A percentile compares a stretch with the other conserved stretches of the same genome.
Conservation (phyloP, 2,888 invertebrate species). For the Troilus luridus region DNA sequence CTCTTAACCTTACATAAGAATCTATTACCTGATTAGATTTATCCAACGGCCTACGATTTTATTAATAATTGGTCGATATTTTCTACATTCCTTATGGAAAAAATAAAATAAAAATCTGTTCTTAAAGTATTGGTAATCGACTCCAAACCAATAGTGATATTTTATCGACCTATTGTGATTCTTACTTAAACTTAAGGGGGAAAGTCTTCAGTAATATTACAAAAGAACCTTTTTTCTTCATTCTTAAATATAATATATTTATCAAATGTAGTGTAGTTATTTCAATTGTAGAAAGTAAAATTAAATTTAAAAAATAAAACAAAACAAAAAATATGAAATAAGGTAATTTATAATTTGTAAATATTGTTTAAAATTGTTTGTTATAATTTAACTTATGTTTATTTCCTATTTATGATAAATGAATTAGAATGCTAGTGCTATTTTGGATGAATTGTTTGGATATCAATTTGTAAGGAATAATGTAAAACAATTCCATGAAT, state of each 20-base stretch:
- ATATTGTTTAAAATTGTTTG: slow-evolving; percentile 54
- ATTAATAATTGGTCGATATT: slow-evolving; percentile 7
- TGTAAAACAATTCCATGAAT: slow-evolving; percentile 33
- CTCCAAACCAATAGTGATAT: slow-evolving; percentile 43
- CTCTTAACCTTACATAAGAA: slow-evolving; percentile 42
- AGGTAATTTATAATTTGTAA: slow-evolving; percentile 55
- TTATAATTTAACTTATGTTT: slow-evolving; percentile 56
- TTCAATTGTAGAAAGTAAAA: slow-evolving; percentile 31
- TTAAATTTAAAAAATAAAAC: background rate
- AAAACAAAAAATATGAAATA: slow-evolving; percentile 19
- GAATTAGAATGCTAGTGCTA: slow-evolving; percentile 52
- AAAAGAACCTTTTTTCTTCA: slow-evolving; percentile 46
- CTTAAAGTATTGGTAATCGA: slow-evolving; percentile 3
- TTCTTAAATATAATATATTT: slow-evolving; percentile 33
- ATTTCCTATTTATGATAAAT: slow-evolving; percentile 50
- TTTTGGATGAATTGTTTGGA: slow-evolving; percentile 48
- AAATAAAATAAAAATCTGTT: slow-evolving; percentile 2
- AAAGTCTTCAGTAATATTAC: slow-evolving; percentile 18
- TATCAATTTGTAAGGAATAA: slow-evolving; percentile 11
- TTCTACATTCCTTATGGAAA: slow-evolving; percentile 21
- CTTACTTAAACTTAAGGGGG: slow-evolving; percentile 26
- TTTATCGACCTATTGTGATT: slow-evolving; percentile 48
- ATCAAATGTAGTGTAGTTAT: slow-evolving; percentile 44
- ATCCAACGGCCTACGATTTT: slow-evolving; percentile 19
- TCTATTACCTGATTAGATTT: slow-evolving; percentile 38